phyloP scores from a whole-genome alignment of 1,140 invertebrate species.

The Drepana arcuata region DNA sequence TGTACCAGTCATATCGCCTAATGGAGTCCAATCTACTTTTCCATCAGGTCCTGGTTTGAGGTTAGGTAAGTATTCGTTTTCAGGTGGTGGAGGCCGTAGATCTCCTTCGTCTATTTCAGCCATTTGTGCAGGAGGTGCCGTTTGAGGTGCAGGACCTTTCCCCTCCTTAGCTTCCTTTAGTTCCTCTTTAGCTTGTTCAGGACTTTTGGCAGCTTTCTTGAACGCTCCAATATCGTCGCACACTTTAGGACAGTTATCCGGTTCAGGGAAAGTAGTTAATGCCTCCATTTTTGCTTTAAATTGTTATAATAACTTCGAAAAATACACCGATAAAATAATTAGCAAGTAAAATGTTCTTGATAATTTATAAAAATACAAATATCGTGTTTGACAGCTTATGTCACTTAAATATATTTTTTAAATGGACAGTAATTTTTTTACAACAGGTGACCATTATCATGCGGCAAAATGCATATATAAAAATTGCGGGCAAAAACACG shows the following conservation, averaged over 20 bases:
- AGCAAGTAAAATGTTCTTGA: no score
- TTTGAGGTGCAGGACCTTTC: conserved; percentile 9
- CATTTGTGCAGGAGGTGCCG: conserved; percentile 9
- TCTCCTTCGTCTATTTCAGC: no score
- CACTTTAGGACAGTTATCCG: conserved; percentile 47
- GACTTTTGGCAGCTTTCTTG: conserved; percentile 37
- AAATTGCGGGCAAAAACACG: no score
- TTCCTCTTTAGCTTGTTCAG: conserved; percentile 35
- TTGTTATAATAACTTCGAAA: no score
- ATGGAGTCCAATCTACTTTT: conserved; percentile 78
- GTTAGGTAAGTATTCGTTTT: conserved; percentile 57
- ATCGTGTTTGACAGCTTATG: no score
- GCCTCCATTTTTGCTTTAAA: conserved; percentile 12
- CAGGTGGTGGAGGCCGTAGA: conserved; percentile 9
- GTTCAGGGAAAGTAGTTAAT: conserved; percentile 41
- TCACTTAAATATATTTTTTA: no score
- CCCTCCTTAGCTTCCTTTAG: conserved; percentile 26
- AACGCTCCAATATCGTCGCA: conserved; percentile 51
- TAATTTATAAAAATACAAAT: no score
- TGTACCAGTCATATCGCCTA: conserved; percentile 77
- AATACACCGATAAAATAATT: no score
- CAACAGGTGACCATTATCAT: no score
- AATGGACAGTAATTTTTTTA: no score
- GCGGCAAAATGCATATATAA: no score
- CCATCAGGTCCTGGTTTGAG: conserved; percentile 80